phyloP scores from a whole-genome alignment of 2,888 invertebrate genomes.

The Athalia circularis region DNA sequence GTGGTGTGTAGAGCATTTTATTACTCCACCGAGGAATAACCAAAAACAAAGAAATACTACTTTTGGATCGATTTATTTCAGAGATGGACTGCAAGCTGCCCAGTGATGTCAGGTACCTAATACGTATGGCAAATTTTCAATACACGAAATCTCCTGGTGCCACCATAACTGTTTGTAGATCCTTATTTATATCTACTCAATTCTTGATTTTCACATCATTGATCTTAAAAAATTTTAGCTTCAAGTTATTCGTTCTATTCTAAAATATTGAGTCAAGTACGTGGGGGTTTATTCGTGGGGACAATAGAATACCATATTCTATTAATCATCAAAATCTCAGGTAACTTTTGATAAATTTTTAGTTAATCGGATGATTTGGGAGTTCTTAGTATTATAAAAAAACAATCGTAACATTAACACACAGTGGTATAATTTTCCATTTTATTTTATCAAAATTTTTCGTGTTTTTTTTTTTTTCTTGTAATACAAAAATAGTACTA shows the following conservation, averaged over 20 bases:
- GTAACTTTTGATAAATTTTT: no score
- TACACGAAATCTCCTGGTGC: slow-evolving; percentile 48
- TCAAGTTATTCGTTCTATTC: slow-evolving; percentile 1
- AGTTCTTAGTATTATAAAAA: no score
- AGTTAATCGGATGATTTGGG: no score
- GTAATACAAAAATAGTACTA: not conserved
- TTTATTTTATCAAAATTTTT: not conserved
- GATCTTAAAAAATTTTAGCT: not conserved
- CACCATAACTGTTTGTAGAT: not conserved
- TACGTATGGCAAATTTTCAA: slow-evolving; percentile 54
- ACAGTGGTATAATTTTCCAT: not conserved
- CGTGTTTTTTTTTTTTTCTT: not conserved
- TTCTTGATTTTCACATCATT: not conserved
- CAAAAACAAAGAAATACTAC: not conserved
- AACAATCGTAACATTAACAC: not conserved
- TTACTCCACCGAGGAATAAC: not conserved
- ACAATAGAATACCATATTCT: no score
- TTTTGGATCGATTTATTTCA: slow-evolving; percentile 67
- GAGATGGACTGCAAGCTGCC: slow-evolving; percentile 82
- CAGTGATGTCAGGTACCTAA: slow-evolving; percentile 77
- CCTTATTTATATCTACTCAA: not conserved
- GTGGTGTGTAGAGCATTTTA: slow-evolving; percentile 73
- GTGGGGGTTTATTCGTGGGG: no score
- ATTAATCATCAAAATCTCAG: no score
- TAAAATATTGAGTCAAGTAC: no score